A percentile compares a stretch with the other conserved stretches of the same genome.
Evolutionary conservation across 2,113 vertebrate genomes (phyloP).

Genomic region (Podarcis cretensis): DNA sequence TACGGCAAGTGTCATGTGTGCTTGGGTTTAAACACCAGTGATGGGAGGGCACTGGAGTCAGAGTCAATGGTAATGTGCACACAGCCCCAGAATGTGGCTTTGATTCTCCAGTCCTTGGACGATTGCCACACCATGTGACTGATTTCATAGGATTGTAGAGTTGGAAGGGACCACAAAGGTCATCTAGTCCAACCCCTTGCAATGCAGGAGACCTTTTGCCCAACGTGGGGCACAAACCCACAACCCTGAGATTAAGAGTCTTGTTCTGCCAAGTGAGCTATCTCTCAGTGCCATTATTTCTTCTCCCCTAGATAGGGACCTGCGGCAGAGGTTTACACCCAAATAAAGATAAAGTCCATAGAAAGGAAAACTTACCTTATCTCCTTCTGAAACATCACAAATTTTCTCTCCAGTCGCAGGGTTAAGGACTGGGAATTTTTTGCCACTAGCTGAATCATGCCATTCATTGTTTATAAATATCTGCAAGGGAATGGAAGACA

Average conservation of each 20-base stretch:
- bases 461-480: conserved; percentile 92
- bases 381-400: conserved; percentile 88
- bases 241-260: too few relatives aligned
- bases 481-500: conserved; percentile 62
- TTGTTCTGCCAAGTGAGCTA: too few relatives aligned
- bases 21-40: too few relatives aligned
- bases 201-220: too few relatives aligned
- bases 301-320: not conserved
- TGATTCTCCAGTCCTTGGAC: not conserved
- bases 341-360: not conserved
- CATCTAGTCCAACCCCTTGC: too few relatives aligned
- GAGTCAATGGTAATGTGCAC: too few relatives aligned
- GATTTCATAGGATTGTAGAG: too few relatives aligned
- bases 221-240: too few relatives aligned
- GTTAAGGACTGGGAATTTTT: conserved; percentile 85
- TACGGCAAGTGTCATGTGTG: too few relatives aligned
- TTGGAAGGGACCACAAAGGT: too few relatives aligned
- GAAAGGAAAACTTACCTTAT: conserved; percentile 72
- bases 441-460: conserved; percentile 82
- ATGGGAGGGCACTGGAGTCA: too few relatives aligned
- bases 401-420: conserved; percentile 86
- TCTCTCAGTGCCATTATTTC: not conserved
- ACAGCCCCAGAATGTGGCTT: too few relatives aligned
- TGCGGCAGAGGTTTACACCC: not conserved
- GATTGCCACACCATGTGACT: not conserved